A percentile compares a stretch with the other conserved stretches of the same genome.
Conservation (phyloP, 2,113 vertebrate genomes). For the Cavia aperea region DNA sequence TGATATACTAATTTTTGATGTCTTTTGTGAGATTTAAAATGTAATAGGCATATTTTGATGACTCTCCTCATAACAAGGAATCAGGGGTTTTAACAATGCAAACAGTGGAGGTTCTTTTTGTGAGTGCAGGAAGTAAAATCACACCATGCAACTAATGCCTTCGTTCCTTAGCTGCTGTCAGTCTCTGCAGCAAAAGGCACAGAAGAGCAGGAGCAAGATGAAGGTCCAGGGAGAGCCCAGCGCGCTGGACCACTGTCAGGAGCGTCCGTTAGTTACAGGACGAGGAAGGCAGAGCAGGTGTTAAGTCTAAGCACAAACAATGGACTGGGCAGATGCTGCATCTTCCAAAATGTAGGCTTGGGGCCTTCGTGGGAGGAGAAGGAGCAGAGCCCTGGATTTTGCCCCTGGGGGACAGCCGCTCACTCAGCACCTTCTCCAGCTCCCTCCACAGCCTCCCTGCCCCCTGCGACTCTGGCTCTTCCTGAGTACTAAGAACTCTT, state of each 20-base stretch:
- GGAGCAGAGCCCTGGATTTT: background rate
- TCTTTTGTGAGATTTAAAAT: constrained; percentile 54
- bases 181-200: background rate
- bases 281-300: background rate
- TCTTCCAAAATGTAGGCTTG: background rate
- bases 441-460: too few relatives aligned
- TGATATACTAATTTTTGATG: background rate
- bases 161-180: background rate
- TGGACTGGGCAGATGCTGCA: background rate
- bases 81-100: constrained; percentile 7
- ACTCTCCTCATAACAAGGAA: constrained; percentile 48
- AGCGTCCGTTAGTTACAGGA: background rate
- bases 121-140: background rate
- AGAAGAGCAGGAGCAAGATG: background rate
- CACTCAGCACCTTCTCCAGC: background rate
- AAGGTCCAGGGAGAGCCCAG: background rate
- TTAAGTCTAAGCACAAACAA: background rate
- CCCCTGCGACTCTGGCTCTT: background rate
- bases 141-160: background rate
- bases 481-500: constrained; percentile 15
- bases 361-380: background rate
- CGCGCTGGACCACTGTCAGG: rapidly evolving
- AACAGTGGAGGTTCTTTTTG: constrained; percentile 40
- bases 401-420: background rate
- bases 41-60: constrained; percentile 49